Evolutionary conservation across 2,797 vertebrate species (phyloP).

Genomic region (Muscicapa comitata): DNA sequence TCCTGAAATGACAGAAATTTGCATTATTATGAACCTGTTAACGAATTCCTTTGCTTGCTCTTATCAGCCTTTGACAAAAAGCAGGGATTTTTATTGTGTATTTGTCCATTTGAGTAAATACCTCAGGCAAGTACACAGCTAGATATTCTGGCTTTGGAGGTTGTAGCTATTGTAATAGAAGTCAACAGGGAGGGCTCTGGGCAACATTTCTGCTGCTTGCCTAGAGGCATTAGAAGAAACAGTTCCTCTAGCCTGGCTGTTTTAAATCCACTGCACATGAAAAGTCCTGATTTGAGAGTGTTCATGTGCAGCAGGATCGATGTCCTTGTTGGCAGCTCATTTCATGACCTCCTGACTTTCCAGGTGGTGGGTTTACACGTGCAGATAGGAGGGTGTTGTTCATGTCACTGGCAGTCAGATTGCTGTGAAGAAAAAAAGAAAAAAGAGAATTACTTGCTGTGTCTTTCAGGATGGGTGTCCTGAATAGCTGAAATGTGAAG

Average conservation of each 20-base stretch:
- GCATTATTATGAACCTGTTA: slow-evolving; percentile 54
- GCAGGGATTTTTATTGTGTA: background rate
- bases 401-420: background rate
- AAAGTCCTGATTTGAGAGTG: background rate
- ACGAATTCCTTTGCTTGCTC: slow-evolving; percentile 60
- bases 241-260: background rate
- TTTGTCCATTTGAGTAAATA: slow-evolving; percentile 14
- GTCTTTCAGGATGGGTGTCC: background rate
- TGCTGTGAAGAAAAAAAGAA: background rate
- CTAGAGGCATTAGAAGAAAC: background rate
- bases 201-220: background rate
- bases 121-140: background rate
- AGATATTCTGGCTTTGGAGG: background rate
- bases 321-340: background rate
- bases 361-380: background rate
- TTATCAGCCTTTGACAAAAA: slow-evolving; percentile 22
- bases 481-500: background rate
- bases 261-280: background rate
- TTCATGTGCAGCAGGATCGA: background rate
- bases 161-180: background rate
- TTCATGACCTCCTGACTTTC: background rate
- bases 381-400: background rate
- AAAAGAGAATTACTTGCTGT: background rate
- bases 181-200: background rate
- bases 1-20: background rate